These are phyloP conservation scores for Wasmannia auropunctata DNA, from an alignment of 1,140 invertebrate genomes.

Conservation along the genomic window DNA sequence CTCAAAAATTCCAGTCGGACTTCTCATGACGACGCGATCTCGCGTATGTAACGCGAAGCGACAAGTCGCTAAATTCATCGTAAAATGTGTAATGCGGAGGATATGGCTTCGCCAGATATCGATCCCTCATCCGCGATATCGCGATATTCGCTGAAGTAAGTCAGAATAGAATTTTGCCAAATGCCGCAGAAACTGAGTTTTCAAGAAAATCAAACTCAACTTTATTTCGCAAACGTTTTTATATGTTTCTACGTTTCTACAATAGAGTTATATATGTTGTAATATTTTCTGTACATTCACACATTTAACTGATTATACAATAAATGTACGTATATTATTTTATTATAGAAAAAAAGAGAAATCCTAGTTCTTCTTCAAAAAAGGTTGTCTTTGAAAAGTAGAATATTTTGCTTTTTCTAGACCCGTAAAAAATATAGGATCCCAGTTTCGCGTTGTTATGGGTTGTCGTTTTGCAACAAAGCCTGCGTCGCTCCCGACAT, in stretches of 20 bases:
- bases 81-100: conserved; percentile 41
- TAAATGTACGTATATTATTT: background rate
- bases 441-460: background rate
- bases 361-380: background rate
- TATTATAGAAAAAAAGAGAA: background rate
- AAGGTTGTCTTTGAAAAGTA: background rate
- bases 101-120: conserved; percentile 18
- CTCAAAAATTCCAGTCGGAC: conserved; percentile 37
- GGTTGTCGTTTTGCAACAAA: conserved; percentile 35
- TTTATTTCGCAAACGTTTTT: background rate
- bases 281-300: background rate
- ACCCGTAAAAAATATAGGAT: conserved; percentile 5
- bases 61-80: conserved; percentile 52
- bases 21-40: conserved; percentile 37
- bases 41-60: conserved; percentile 40
- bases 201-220: background rate
- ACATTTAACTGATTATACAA: background rate
- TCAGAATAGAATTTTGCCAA: conserved; percentile 23
- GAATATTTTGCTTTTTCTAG: background rate
- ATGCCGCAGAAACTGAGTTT: background rate
- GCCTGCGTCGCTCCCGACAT: conserved; percentile 36
- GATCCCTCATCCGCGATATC: conserved; percentile 7
- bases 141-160: background rate
- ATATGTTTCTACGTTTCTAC: background rate
- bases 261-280: background rate